Evolutionary conservation across 2,797 vertebrate genomes (phyloP), one percentile per base, ranked within the genome.

Genomic region (Hippocampus kuda): DNA sequence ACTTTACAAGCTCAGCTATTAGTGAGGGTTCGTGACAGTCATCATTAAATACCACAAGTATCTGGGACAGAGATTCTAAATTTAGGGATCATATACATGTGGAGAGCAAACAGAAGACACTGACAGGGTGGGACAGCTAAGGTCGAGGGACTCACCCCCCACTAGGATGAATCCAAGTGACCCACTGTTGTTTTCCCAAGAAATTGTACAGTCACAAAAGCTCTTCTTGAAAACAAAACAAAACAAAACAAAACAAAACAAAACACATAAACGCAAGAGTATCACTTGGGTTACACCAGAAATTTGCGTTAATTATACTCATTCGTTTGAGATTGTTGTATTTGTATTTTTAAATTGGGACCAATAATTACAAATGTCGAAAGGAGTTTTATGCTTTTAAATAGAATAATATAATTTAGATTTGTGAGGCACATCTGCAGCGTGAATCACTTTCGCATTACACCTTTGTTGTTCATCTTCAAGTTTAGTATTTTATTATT

Each of bases 61-160:
- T 85, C 83, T 89, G 79, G 86, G 85, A 83, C 80, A 6, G 73
- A 74, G 72, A 76, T 86, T 84, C 86, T 88, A 87, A 82, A 87
- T 87, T 87, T 87, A 88, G 84, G 72, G 71, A 84, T 85, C 72
- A 85, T 27, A 65, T 46, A 16, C 41, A 65, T 26, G 67, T 15
- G 71, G 72, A 78, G 65, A 27, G 42, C 9, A 42, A 76, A 72
- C 42, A 60, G 68, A 60, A 77, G 69, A 82, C 57, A 72, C 64
- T 61, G 62, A 73, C 72, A 77, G 27, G 38, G 51, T 79, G 63
- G 62, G 73, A 76, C 72, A 75, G 72, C 61, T 5, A 68, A 63
- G 60, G 59, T 61, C 30, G 27, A 8, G 30, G 59, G 30, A 41
- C 4, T 66, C 70, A 68, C n/a, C 46, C 6, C 38, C 38, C 24